Evolutionary conservation across 2,888 invertebrate species (phyloP), one percentile per base, ranked within the genome.

Genomic region (Oligia fasciuncula): DNA sequence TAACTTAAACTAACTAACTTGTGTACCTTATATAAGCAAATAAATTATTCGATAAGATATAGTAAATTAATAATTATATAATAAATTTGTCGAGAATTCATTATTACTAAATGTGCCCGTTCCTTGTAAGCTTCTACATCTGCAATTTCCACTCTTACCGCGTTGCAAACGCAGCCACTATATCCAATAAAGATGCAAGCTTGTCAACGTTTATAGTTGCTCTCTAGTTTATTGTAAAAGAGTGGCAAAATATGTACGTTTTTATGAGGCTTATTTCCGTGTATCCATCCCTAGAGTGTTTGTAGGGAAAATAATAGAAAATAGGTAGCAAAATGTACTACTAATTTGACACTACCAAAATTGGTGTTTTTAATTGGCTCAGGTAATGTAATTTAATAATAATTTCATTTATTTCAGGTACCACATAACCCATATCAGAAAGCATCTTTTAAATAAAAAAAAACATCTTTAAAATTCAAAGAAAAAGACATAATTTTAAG

Each of bases 141-240:
- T 60, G 8, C 40, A 60, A 77, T 51, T 78, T 43, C 23, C 83
- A 78, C 79, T 77, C 83, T 87, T 85, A 85, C 82, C 83, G 88
- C 82, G 86, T 85, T 82, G 85, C 85, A 82, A 76, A 90, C 89
- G 91, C 91, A 91, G 87, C 88, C 91, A 91, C 91, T 87, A 90
- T 87, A 90, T 91, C 92, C 91, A 91, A 95, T 94, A 95, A 95
- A 94, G 94, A 94, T 94, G 92, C 92, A 92, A 93, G 94, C 93
- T 94, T 93, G 93, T 92, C 93, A 91, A 86, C 93, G 90, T 91
- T 93, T 91, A 91, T 92, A 83, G 81, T 92, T 91, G 87, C 87
- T 88, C 60, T 71, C 43, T 57, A 76, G 90, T 92, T 90, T 77
- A 81, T 77, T 79, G 73, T 54, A 62, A 74, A 76, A 82, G 51